Percentiles rank a stretch among this genome's conserved stretches.
These are phyloP conservation scores for Copidosoma aretas DNA, from an alignment of 2,888 invertebrate genomes.

Conservation along the genomic window DNA sequence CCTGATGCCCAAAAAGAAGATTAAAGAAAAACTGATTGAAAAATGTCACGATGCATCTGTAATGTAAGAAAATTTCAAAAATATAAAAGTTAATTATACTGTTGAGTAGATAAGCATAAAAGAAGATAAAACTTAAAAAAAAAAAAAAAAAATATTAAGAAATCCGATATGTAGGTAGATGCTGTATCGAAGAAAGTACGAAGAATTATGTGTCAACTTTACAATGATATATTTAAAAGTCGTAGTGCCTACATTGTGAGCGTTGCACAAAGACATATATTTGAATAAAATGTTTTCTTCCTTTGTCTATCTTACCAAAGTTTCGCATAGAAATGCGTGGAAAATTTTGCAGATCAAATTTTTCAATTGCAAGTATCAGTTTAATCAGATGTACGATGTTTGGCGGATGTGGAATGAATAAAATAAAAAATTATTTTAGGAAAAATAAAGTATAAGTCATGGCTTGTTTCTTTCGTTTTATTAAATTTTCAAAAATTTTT, in stretches of 20 bases:
- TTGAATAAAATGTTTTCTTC: conserved; percentile 11
- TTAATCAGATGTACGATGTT: conserved; percentile 26
- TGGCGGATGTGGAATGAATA: conserved; percentile 4
- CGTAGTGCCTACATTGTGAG: conserved; percentile 38
- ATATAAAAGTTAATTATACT: conserved; percentile 35
- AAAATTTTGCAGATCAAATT: conserved; percentile 11
- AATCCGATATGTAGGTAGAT: conserved; percentile 35
- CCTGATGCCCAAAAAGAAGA: conserved; percentile 24
- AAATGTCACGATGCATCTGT: conserved; percentile 34
- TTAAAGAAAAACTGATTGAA: conserved; percentile 14
- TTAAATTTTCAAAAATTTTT: conserved; percentile 14
- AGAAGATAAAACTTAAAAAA: conserved; percentile 22
- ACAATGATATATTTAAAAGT: conserved; percentile 38
- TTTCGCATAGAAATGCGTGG: conserved; percentile 24
- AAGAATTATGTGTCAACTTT: conserved; percentile 34
- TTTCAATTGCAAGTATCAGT: conserved; percentile 9
- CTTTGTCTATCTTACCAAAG: conserved; percentile 11
- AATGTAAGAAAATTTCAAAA: conserved; percentile 29
- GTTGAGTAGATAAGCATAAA: conserved; percentile 32
- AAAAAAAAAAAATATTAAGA: conserved; percentile 27
- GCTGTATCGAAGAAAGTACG: conserved; percentile 40
- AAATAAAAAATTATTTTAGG: conserved; percentile 40
- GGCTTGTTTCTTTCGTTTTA: conserved; percentile 20
- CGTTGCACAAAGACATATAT: conserved; percentile 29
- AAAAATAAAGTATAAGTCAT: conserved; percentile 27